phyloP scores from a whole-genome alignment of 1,140 invertebrate genomes.

The Ceratina australensis region DNA sequence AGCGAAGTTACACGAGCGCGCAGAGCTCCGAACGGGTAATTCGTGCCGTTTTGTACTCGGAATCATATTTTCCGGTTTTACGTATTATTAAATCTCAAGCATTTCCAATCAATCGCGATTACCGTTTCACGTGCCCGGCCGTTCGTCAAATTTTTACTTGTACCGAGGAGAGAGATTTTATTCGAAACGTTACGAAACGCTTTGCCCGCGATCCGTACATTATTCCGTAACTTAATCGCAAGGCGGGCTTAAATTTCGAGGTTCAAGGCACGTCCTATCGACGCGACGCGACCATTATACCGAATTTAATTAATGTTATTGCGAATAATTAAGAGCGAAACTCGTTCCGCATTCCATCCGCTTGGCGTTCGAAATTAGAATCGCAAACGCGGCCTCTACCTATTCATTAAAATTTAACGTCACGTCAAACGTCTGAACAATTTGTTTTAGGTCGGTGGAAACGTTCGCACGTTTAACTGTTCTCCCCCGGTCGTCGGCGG shows the following conservation, averaged over 20 bases:
- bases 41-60: neutral
- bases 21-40: neutral
- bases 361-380: constrained; percentile 1
- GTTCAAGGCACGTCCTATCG: constrained; percentile 9
- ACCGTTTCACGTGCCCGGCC: neutral
- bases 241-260: neutral
- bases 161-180: neutral
- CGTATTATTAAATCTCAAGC: constrained; percentile 12
- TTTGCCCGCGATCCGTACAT: neutral
- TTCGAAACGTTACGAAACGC: neutral
- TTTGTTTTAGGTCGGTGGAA: neutral
- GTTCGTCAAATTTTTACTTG: neutral
- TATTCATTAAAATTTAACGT: constrained; percentile 36
- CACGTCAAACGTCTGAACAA: constrained; percentile 13
- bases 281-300: neutral
- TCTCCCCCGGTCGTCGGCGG: too few species aligned
- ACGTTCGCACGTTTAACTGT: neutral
- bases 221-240: neutral
- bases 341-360: neutral
- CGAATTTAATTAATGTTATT: constrained; percentile 25
- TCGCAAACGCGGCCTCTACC: neutral
- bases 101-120: neutral
- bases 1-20: neutral
- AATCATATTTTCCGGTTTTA: constrained; percentile 4
- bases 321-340: constrained; percentile 21